phyloP scores from a whole-genome alignment of 2,888 invertebrate species.

The Tineola bisselliella region DNA sequence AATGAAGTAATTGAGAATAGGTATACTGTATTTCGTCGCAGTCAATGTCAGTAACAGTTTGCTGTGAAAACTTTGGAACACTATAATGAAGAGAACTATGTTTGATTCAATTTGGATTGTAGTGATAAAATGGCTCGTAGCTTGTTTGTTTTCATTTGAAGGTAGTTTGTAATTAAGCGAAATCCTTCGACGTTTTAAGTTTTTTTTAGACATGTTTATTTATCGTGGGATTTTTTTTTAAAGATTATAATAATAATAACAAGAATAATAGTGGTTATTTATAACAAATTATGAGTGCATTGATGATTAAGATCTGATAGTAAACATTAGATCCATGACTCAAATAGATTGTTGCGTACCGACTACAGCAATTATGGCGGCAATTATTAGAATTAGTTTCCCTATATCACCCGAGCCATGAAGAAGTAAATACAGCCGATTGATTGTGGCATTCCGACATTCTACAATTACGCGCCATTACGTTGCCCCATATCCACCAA shows the following conservation, averaged over 20 bases:
- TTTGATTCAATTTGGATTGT: conserved; percentile 11
- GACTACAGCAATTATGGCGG: not conserved
- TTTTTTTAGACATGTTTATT: not conserved
- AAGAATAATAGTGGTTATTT: too few relatives aligned
- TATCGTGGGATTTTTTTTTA: too few relatives aligned
- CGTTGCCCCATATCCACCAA: conserved; percentile 50
- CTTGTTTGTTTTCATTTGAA: conserved; percentile 1
- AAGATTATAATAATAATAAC: too few relatives aligned
- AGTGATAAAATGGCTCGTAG: conserved; percentile 3
- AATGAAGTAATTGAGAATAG: conserved; percentile 11
- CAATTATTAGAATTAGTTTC: conserved; percentile 12
- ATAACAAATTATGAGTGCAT: not conserved
- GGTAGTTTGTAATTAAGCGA: not conserved
- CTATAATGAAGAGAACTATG: conserved; percentile 1
- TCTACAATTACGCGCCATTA: conserved; percentile 54
- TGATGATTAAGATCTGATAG: not conserved
- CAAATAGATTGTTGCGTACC: conserved; percentile 1
- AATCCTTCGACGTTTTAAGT: not conserved
- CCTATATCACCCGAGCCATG: conserved; percentile 7
- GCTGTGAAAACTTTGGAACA: conserved; percentile 9
- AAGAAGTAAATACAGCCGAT: conserved; percentile 22
- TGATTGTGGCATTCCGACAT: conserved; percentile 51
- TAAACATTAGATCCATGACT: not conserved
- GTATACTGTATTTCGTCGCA: not conserved
- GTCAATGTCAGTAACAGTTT: conserved; percentile 14